Evolutionary conservation across 2,888 invertebrate genomes (phyloP).

Genomic region (Cetonia aurata): DNA sequence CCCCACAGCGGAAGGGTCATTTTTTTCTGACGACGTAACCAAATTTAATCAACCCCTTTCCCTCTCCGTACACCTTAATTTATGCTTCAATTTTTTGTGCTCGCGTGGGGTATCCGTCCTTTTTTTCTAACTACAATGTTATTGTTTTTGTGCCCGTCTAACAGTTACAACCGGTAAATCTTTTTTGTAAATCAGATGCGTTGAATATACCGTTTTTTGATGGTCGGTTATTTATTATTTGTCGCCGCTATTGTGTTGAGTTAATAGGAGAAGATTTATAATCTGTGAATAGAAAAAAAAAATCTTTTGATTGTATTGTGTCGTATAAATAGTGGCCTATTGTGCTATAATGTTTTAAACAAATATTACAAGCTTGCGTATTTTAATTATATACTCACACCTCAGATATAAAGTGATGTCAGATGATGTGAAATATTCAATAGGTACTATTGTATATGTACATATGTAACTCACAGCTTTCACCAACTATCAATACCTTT

Average conservation of each 20-base stretch:
- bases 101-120: background rate
- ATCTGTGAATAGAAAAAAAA: slow-evolving; percentile 24
- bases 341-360: slow-evolving; percentile 22
- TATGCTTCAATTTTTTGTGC: slow-evolving; percentile 32
- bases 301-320: slow-evolving; percentile 13
- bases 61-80: slow-evolving; percentile 5
- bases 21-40: slow-evolving; percentile 13
- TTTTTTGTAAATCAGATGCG: slow-evolving; percentile 18
- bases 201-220: slow-evolving; percentile 4
- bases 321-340: slow-evolving; percentile 12
- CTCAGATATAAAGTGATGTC: background rate
- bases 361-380: slow-evolving; percentile 15
- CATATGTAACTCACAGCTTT: no score
- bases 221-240: slow-evolving; percentile 29
- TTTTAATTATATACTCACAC: slow-evolving; percentile 13
- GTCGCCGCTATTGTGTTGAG: slow-evolving; percentile 28
- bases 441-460: no score
- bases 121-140: slow-evolving; percentile 11
- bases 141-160: slow-evolving; percentile 25
- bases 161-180: slow-evolving; percentile 38
- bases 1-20: slow-evolving; percentile 14
- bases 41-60: slow-evolving; percentile 33
- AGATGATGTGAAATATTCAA: no score
- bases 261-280: slow-evolving; percentile 31
- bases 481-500: no score